Base-by-base conservation (phyloP, 1,140 invertebrate genomes). In the Magallana ariakensis region DNA sequence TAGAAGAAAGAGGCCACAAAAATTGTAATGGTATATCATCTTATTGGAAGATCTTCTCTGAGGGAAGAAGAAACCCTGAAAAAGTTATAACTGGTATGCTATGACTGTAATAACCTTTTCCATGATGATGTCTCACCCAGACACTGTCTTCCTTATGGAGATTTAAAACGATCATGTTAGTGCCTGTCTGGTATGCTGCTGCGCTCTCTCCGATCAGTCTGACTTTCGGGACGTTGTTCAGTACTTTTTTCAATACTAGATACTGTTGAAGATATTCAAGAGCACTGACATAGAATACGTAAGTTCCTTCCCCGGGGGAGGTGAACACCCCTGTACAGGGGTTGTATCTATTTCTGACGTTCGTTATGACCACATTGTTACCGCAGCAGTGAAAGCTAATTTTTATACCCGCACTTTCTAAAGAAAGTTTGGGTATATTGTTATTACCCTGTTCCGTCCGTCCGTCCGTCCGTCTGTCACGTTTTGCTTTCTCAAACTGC, bases 41-140 rank as follows among this genome's bases (percentile, higher is more conserved):
- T n/a, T n/a, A n/a, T n/a, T n/a, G n/a, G n/a, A n/a, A n/a, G n/a
- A n/a, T n/a, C n/a, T n/a, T n/a, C n/a, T n/a, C n/a, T n/a, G n/a
- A n/a, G n/a, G n/a, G n/a, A n/a, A n/a, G n/a, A n/a, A 81, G 33
- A 11, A 81, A 81, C 9, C 80, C 80, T 46, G 80, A 81, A 13
- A 81, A 81, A 0, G 80, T 81, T 46, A 33, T 81, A 4, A 81
- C 22, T 16, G 80, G 80, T 11, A 53, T 13, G 53, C 6, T 0
- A n/a, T 81, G 1, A 33, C 4, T 4, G 22, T 81, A 81, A 7
- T 80, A 80, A 19, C 80, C 26, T 15, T 46, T 53, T 3, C 80
- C 80, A 53, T 11, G 0, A 13, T n/a, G 10, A 13, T 46, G 16
- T 55, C 13, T 46, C 1, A 81, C 26, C 80, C 80, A 81, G 1